phyloP scores from a whole-genome alignment of 53 echinoderm and acorn worm genomes.

The Paracentrotus lividus region DNA sequence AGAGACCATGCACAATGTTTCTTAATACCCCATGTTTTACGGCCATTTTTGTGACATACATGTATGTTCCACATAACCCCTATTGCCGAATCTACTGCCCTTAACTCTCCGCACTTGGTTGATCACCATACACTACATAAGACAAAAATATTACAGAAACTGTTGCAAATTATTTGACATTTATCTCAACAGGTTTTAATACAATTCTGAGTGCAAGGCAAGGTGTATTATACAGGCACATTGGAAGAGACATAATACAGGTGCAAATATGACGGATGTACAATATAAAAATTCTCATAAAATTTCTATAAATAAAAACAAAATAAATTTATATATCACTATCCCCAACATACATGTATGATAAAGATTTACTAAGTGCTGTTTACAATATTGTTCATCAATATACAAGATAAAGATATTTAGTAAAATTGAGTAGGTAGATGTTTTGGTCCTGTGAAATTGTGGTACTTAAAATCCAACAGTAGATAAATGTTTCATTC shows the following conservation, averaged over 20 bases:
- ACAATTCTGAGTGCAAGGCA: not conserved
- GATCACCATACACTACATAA: not conserved
- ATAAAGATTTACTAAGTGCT: too few relatives aligned
- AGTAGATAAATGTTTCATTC: too few relatives aligned
- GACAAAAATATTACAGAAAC: not conserved
- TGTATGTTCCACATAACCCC: not conserved
- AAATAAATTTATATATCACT: too few relatives aligned
- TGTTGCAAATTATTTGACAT: not conserved
- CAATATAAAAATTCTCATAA: not conserved
- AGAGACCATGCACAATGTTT: too few relatives aligned
- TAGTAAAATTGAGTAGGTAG: too few relatives aligned
- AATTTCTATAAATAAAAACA: not conserved
- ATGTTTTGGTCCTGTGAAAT: too few relatives aligned
- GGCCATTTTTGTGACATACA: too few relatives aligned
- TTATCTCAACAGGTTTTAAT: not conserved
- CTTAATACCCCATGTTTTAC: too few relatives aligned
- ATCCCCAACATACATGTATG: not conserved
- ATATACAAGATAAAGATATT: too few relatives aligned
- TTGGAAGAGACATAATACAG: conserved; percentile 7
- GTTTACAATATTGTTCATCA: too few relatives aligned
- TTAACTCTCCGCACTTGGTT: not conserved
- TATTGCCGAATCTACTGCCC: too few relatives aligned
- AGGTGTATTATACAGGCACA: conserved; percentile 36
- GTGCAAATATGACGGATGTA: not conserved
- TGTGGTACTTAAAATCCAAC: too few relatives aligned